Evolutionary conservation across 1,140 invertebrate species (phyloP).

Genomic region (Hypothenemus hampei): DNA sequence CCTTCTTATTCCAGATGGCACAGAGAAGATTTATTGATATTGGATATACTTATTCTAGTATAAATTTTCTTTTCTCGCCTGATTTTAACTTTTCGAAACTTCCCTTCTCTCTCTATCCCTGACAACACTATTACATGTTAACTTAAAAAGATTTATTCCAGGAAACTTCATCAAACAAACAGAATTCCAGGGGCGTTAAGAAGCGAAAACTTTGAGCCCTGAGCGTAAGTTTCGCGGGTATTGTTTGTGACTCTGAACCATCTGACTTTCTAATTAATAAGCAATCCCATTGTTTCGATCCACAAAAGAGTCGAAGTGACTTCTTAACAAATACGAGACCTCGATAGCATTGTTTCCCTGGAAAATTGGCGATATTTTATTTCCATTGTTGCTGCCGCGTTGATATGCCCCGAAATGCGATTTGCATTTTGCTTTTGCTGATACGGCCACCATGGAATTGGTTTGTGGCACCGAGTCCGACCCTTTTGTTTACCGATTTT

Average conservation of each 20-base stretch:
- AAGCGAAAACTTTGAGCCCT: conserved; percentile 10
- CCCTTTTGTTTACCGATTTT: conserved; percentile 25
- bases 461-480: conserved; percentile 18
- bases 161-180: conserved; percentile 8
- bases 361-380: conserved; percentile 30
- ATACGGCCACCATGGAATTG: conserved; percentile 25
- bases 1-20: conserved; percentile 25
- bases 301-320: conserved; percentile 22
- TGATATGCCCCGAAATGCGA: conserved; percentile 27
- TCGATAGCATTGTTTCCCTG: conserved; percentile 20
- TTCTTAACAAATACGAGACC: conserved; percentile 26
- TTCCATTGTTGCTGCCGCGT: conserved; percentile 12
- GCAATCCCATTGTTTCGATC: conserved; percentile 22
- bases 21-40: conserved; percentile 28
- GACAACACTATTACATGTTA: conserved; percentile 1
- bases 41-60: conserved; percentile 27
- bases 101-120: too few relatives aligned
- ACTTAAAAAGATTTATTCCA: conserved; percentile 3
- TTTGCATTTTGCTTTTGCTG: conserved; percentile 28
- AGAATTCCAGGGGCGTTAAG: conserved; percentile 10
- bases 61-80: conserved; percentile 9
- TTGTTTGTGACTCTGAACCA: too few relatives aligned
- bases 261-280: conserved; percentile 25
- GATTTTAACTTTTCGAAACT: conserved; percentile 6
- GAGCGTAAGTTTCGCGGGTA: conserved; percentile 4